Conservation (phyloP, 2,113 vertebrate species). For the Nansenia antarctica region DNA sequence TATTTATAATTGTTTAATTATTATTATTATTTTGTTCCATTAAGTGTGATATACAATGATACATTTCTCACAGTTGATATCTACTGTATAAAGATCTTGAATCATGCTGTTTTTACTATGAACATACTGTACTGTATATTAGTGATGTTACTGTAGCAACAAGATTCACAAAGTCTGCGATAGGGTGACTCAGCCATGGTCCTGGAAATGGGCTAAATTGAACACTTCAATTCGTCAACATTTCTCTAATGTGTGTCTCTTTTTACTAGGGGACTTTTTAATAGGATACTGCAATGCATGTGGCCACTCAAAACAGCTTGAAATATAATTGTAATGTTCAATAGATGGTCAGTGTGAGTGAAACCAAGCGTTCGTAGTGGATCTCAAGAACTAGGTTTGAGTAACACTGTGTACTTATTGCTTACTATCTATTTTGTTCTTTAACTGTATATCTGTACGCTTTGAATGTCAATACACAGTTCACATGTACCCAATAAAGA, state of each 20-base stretch:
- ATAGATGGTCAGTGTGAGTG: not conserved
- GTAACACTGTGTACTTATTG: constrained; percentile 10
- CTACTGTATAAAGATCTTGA: not conserved
- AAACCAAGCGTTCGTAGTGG: not conserved
- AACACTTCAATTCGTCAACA: too few species aligned
- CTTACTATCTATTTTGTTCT: constrained; percentile 16
- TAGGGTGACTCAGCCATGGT: not conserved
- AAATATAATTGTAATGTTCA: too few species aligned
- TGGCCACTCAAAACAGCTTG: too few species aligned
- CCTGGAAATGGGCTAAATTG: not conserved
- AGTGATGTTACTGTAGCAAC: not conserved
- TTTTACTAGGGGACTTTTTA: not conserved
- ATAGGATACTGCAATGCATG: not conserved
- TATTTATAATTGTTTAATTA: too few species aligned
- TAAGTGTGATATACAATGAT: not conserved
- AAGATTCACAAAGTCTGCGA: not conserved
- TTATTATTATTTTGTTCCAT: too few species aligned
- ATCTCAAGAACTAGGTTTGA: not conserved
- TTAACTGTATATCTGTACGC: constrained; percentile 39
- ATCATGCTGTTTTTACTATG: not conserved
- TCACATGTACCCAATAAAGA: constrained; percentile 28
- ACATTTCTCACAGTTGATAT: not conserved
- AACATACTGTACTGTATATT: not conserved
- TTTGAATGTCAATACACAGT: constrained; percentile 43
- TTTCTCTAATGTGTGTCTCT: too few species aligned